Conservation (phyloP, 2,113 vertebrate genomes). For the Nasalis larvatus region DNA sequence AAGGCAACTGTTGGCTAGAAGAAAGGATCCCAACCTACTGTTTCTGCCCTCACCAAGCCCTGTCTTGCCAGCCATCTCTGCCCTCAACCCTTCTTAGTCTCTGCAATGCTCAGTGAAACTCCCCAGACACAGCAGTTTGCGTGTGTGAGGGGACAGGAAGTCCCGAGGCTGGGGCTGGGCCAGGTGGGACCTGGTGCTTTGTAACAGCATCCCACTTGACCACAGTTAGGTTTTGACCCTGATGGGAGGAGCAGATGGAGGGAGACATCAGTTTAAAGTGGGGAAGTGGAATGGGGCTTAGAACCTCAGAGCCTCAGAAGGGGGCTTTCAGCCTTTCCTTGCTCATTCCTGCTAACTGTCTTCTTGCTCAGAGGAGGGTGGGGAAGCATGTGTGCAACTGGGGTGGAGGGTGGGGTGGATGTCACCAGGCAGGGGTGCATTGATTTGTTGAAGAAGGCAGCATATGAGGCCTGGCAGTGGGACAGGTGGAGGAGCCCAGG, state of each 20-base stretch:
- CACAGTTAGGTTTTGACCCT: neutral
- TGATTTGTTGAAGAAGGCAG: conserved; percentile 84
- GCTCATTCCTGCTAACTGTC: neutral
- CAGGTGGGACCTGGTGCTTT: conserved; percentile 5
- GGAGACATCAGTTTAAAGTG: neutral
- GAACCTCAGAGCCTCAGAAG: neutral
- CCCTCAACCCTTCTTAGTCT: neutral
- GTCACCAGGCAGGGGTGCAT: conserved; percentile 78
- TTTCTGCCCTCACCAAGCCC: neutral
- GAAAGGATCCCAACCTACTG: neutral
- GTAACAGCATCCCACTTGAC: neutral
- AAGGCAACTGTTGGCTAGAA: conserved; percentile 64
- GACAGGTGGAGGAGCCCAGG: conserved; percentile 78
- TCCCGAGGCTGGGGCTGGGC: neutral
- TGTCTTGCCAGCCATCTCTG: neutral
- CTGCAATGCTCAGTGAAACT: neutral
- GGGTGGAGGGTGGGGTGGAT: neutral
- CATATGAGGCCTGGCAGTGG: conserved; percentile 84
- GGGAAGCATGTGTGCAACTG: neutral
- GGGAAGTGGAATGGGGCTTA: neutral
- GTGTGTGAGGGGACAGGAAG: neutral
- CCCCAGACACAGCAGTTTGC: neutral
- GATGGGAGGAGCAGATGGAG: neutral
- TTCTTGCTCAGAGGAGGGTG: neutral
- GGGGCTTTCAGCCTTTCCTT: neutral